These are phyloP conservation scores for Chunga burmeisteri DNA, from an alignment of 2,113 vertebrate species.

Conservation along the genomic window DNA sequence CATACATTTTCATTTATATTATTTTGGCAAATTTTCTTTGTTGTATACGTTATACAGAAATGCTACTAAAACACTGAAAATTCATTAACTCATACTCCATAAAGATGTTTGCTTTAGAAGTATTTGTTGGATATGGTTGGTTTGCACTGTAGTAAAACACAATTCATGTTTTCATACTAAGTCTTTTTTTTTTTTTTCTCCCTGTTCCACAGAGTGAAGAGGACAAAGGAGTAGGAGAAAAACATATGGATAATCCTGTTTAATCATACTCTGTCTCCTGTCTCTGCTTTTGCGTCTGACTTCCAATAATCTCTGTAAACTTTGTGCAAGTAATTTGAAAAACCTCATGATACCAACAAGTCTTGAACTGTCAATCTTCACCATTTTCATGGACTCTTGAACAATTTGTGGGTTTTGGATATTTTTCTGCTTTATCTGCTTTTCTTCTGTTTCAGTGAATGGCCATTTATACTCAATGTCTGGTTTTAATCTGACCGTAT, in stretches of 20 bases:
- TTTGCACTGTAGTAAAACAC: neutral
- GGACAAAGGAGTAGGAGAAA: neutral
- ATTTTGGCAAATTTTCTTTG: neutral
- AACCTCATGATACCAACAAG: neutral
- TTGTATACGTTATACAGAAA: neutral
- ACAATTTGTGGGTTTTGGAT: neutral
- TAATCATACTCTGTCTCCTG: neutral
- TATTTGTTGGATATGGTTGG: neutral
- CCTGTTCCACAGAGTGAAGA: neutral
- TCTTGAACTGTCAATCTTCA: neutral
- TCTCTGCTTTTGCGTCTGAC: neutral
- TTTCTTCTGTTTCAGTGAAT: neutral
- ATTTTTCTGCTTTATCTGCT: neutral
- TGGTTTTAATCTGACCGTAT: neutral
- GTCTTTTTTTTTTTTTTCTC: neutral
- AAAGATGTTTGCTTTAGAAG: neutral
- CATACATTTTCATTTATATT: neutral
- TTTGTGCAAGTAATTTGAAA: neutral
- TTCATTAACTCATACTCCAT: neutral
- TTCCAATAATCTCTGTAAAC: neutral
- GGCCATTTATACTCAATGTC: neutral
- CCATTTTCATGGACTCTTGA: neutral
- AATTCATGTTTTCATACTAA: neutral
- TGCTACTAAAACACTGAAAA: neutral
- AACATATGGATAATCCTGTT: neutral